Base-by-base conservation (phyloP, 1,140 invertebrate species). In the Ceratina japonica region DNA sequence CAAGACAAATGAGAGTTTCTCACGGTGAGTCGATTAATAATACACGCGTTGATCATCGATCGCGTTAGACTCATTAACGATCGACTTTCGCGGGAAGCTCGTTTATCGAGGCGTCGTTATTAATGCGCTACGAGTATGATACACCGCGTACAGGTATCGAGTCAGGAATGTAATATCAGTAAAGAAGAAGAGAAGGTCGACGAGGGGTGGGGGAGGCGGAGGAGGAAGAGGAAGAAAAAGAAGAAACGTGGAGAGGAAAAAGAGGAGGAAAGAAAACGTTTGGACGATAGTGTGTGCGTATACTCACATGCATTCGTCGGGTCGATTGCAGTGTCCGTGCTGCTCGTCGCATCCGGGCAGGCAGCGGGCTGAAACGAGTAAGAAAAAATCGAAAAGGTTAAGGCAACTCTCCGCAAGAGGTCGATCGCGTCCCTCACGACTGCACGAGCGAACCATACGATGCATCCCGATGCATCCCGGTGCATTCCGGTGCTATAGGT, bases 231-330 rank as follows among this genome's bases (percentile, higher is more conserved):
- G 20, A n/a, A 27, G 65, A 22, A 1, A 13, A 16, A 7, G 10
- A 20, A 0, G 63, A 44, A 24, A n/a, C 54, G 54, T n/a, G 64
- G n/a, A 24, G 44, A 51, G 13, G 44, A 51, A 24, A 44, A 52
- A 24, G 68, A 70, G 5, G 18, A 27, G 18, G 69, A 59, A 70
- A 49, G 24, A 58, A 49, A 31, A 27, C 16, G 37, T 54, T 44
- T 22, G 18, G 54, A 24, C 24, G 59, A 75, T 56, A 31, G 49
- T 78, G 70, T 78, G 70, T 83, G 61, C 27, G 74, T 84, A 90
- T 95, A 98, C 97, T 97, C 95, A 98, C 98, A 95, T 95, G 97
- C 98, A 99, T 94, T 98, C 97, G 93, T 98, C 97, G 86, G 98
- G 98, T 90, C 95, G 95, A 87, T 94, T 95, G 94, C 98, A 99